A percentile compares a stretch with the other conserved stretches of the same genome.
phyloP scores from a whole-genome alignment of 2,888 invertebrate genomes.

The Celastrina argiolus region DNA sequence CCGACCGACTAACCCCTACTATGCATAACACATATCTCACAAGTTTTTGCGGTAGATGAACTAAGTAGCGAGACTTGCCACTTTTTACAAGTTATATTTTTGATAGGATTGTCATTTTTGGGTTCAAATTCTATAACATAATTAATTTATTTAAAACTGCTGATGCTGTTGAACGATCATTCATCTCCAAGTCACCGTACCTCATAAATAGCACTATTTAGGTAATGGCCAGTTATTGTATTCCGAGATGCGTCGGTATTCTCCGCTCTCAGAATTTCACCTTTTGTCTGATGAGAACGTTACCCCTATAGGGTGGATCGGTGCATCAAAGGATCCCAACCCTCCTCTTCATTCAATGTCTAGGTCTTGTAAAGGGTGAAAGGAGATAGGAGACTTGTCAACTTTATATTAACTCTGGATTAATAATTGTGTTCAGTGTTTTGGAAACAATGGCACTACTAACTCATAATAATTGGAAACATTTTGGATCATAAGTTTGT shows the following conservation, averaged over 20 bases:
- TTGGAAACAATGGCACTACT: no score
- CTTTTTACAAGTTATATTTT: no score
- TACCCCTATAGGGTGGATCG: conserved; percentile 23
- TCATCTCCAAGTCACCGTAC: not conserved
- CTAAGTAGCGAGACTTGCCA: no score
- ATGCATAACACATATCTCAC: no score
- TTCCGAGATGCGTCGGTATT: conserved; percentile 20
- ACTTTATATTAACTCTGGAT: not conserved
- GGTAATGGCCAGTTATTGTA: conserved; percentile 24
- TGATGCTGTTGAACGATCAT: not conserved
- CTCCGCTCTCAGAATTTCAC: conserved; percentile 19
- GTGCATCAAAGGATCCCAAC: conserved; percentile 26
- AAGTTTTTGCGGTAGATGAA: no score
- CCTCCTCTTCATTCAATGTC: conserved; percentile 25
- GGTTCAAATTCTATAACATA: not conserved
- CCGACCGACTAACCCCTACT: no score
- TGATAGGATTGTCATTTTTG: no score
- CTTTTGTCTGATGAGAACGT: conserved; percentile 24
- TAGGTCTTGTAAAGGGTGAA: conserved; percentile 16
- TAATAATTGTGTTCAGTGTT: not conserved
- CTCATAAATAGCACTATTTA: not conserved
- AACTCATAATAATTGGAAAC: no score
- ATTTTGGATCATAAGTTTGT: no score
- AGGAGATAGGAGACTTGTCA: not conserved
- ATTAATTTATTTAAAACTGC: not conserved